phyloP scores from a whole-genome alignment of 92 coral and sea anemone species.

The Metridium senile region DNA sequence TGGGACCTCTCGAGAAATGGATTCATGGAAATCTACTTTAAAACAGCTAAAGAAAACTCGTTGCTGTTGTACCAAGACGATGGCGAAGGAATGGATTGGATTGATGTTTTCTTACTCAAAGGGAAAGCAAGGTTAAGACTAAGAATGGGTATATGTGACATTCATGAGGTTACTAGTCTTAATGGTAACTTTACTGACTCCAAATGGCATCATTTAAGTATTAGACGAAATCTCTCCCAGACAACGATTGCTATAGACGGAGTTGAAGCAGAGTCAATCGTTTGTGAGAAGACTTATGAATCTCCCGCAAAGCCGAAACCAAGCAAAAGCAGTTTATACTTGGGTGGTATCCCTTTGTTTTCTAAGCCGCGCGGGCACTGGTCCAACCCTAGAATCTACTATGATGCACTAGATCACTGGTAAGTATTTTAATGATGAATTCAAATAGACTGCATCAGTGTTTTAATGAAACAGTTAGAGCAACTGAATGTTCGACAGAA shows the following conservation, averaged over 20 bases:
- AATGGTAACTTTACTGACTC: slow-evolving; percentile 43
- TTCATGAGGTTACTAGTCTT: slow-evolving; percentile 4
- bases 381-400: slow-evolving; percentile 32
- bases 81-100: slow-evolving; percentile 31
- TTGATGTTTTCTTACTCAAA: slow-evolving; percentile 46
- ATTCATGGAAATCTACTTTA: slow-evolving; percentile 55
- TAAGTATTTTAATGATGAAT: slow-evolving; percentile 1
- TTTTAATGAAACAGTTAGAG: no score
- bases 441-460: no score
- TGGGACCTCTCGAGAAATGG: slow-evolving; percentile 55
- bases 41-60: slow-evolving; percentile 44
- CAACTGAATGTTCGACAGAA: no score
- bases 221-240: slow-evolving; percentile 33
- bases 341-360: slow-evolving; percentile 59
- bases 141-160: slow-evolving; percentile 23
- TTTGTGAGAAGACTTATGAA: slow-evolving; percentile 12
- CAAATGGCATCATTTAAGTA: slow-evolving; percentile 51
- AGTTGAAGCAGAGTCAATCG: slow-evolving; percentile 18
- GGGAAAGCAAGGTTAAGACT: slow-evolving; percentile 52
- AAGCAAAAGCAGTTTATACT: slow-evolving; percentile 25
- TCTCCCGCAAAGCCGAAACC: slow-evolving; percentile 38
- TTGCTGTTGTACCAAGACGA: slow-evolving; percentile 64
- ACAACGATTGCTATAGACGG: slow-evolving; percentile 33
- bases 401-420: slow-evolving; percentile 23
- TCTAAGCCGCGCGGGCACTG: slow-evolving; percentile 12